These are phyloP conservation scores for Urocyon cinereoargenteus DNA, from an alignment of 2,797 vertebrate species.

Conservation along the genomic window DNA sequence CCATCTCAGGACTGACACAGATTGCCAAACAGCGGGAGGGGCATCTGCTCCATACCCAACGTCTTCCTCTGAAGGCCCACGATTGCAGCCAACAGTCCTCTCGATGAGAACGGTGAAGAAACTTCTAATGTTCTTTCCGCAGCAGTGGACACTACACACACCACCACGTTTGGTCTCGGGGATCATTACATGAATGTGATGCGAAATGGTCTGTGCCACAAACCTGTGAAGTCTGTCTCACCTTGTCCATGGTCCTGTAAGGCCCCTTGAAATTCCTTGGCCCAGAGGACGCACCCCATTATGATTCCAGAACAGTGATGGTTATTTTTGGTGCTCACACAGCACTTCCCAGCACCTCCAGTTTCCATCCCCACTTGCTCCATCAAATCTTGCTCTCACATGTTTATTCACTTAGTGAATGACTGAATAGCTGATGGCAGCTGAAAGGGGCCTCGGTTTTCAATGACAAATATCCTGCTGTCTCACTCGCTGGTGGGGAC, in stretches of 20 bases:
- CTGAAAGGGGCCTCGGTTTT: background rate
- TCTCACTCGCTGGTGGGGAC: background rate
- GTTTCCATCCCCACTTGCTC: background rate
- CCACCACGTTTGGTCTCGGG: accelerated
- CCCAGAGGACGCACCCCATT: background rate
- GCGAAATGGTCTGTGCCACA: no score
- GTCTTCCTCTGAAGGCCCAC: background rate
- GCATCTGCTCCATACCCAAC: background rate
- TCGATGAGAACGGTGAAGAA: background rate
- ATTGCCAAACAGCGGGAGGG: background rate
- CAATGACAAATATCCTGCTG: background rate
- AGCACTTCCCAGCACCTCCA: background rate
- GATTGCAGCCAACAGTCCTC: background rate
- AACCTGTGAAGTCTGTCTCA: background rate
- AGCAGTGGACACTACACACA: background rate
- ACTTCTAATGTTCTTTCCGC: background rate
- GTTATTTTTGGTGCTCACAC: background rate
- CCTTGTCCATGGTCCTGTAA: background rate
- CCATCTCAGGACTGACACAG: background rate
- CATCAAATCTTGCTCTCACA: background rate
- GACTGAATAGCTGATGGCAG: accelerated
- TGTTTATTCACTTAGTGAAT: background rate
- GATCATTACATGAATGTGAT: background rate
- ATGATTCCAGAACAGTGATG: background rate
- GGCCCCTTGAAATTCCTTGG: background rate